Evolutionary conservation across 2,888 invertebrate genomes (phyloP).

Genomic region (Pristionchus maxplancki): DNA sequence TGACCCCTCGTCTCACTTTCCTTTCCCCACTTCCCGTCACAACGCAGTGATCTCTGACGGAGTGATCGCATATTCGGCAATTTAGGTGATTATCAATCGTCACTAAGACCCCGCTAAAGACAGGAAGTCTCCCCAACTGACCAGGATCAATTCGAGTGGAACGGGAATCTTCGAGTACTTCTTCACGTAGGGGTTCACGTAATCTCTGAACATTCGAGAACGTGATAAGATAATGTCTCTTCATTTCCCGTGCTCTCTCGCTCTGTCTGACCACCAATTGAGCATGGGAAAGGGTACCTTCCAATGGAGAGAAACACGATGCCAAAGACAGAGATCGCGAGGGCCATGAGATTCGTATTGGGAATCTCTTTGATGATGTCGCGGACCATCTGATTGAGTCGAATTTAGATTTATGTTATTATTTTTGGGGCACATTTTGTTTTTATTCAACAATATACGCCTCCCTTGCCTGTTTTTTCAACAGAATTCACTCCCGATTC

Average conservation of each 20-base stretch:
- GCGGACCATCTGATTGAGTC: slow-evolving; percentile 58
- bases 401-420: not conserved
- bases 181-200: slow-evolving; percentile 70
- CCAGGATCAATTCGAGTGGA: slow-evolving; percentile 74
- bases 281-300: no score
- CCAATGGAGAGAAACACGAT: slow-evolving; percentile 70
- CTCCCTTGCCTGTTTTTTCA: no score
- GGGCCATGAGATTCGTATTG: slow-evolving; percentile 62
- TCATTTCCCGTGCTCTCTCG: not conserved
- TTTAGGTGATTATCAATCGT: not conserved
- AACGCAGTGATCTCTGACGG: slow-evolving; percentile 1
- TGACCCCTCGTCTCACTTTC: not conserved
- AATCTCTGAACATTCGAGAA: slow-evolving; percentile 55
- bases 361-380: slow-evolving; percentile 62
- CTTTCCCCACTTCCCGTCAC: not conserved
- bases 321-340: slow-evolving; percentile 68
- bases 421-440: no score
- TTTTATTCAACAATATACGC: no score
- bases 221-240: not conserved
- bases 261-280: no score
- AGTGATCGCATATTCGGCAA: not conserved
- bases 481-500: no score
- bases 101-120: not conserved
- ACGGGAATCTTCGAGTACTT: slow-evolving; percentile 69
- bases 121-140: slow-evolving; percentile 48